Percentiles rank a stretch among this genome's conserved stretches.
Conservation (phyloP, 2,888 invertebrate species). For the Cyrtodaria siliqua region DNA sequence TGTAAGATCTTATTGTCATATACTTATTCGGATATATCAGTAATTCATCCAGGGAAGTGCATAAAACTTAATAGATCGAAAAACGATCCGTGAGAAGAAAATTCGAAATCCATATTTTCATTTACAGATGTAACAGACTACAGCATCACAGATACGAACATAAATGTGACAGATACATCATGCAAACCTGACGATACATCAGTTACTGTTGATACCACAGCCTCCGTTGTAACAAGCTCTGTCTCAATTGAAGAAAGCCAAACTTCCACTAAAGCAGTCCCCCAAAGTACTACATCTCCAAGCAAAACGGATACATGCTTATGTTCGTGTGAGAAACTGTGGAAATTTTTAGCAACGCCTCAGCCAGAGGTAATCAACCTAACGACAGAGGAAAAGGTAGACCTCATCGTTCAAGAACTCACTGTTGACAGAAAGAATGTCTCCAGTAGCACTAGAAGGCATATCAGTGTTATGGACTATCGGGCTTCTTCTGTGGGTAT, state of each 20-base stretch:
- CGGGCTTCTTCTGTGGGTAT: conserved; percentile 39
- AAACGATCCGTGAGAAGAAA: too few species aligned
- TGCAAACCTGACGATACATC: neutral
- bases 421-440: conserved; percentile 50
- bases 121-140: neutral
- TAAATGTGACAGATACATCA: neutral
- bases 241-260: too few species aligned
- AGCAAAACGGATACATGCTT: neutral
- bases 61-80: too few species aligned
- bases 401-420: conserved; percentile 39
- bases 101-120: neutral
- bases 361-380: conserved; percentile 34
- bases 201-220: too few species aligned
- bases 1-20: too few species aligned
- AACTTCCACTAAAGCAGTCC: too few species aligned
- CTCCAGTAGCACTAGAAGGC: conserved; percentile 19
- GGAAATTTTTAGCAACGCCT: conserved; percentile 33
- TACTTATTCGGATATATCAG: too few species aligned
- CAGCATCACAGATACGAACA: neutral
- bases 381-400: conserved; percentile 47
- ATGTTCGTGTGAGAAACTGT: conserved; percentile 31
- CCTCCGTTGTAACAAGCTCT: too few species aligned
- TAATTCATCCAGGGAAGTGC: too few species aligned
- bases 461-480: conserved; percentile 41
- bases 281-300: too few species aligned